Conservation (phyloP, 2,888 invertebrate genomes). For the Lissocephala sabroskyi region DNA sequence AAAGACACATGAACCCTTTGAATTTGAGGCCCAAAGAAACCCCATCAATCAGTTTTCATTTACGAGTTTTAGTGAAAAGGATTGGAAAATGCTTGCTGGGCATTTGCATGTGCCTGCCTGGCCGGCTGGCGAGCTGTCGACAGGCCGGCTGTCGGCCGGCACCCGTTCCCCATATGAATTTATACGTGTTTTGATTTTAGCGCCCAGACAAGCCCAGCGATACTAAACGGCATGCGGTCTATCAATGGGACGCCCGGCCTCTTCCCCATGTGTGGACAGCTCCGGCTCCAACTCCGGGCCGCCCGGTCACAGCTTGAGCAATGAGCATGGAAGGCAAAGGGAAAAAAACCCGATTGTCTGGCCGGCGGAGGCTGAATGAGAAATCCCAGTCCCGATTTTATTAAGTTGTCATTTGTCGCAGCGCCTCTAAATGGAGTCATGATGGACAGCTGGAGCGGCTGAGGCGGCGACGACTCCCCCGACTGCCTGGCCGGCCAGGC, state of each 20-base stretch:
- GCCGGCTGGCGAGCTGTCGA: not conserved
- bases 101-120: not conserved
- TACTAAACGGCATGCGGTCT: constrained; percentile 43
- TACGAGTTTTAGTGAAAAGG: too few relatives aligned
- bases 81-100: too few relatives aligned
- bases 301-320: constrained; percentile 25
- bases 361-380: too few relatives aligned
- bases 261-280: too few relatives aligned
- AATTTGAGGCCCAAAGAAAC: too few relatives aligned
- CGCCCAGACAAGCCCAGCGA: constrained; percentile 17
- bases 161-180: constrained; percentile 22
- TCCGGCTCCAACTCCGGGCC: too few relatives aligned
- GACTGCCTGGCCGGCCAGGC: not conserved
- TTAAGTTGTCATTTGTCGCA: constrained; percentile 56
- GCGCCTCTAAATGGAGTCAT: constrained; percentile 8
- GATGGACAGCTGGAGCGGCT: constrained; percentile 20
- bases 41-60: too few relatives aligned
- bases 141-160: not conserved
- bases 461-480: too few relatives aligned
- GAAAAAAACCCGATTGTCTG: constrained; percentile 23
- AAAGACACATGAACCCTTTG: too few relatives aligned
- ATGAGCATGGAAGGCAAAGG: constrained; percentile 39
- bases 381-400: constrained; percentile 57
- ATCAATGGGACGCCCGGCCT: constrained; percentile 22
- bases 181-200: constrained; percentile 37